phyloP scores from a whole-genome alignment of 2,113 vertebrate species.

The Mirounga angustirostris region DNA sequence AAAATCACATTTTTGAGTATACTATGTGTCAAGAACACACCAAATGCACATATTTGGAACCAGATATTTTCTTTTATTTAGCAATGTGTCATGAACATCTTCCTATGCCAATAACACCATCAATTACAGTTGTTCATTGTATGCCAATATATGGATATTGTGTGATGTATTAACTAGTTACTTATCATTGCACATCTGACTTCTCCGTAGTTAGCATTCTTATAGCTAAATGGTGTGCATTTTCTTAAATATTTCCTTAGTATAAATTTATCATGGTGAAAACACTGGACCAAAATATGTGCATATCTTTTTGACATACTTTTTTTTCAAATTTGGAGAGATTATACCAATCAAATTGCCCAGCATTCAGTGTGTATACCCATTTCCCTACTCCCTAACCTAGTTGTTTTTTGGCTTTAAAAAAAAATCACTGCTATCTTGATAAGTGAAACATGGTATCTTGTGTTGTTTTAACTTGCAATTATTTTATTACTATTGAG shows the following conservation, averaged over 20 bases:
- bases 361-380: background rate
- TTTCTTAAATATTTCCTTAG: background rate
- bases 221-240: background rate
- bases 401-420: background rate
- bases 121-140: background rate
- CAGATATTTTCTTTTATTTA: background rate
- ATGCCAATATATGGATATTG: background rate
- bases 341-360: background rate
- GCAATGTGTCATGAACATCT: background rate
- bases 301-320: background rate
- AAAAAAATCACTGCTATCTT: background rate
- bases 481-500: background rate
- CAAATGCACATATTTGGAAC: background rate
- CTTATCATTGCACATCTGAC: background rate
- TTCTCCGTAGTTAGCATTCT: background rate
- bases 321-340: background rate
- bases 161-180: background rate
- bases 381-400: background rate
- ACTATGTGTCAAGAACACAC: background rate
- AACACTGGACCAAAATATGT: background rate
- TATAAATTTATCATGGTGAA: background rate
- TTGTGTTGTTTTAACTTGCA: background rate
- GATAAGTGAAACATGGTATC: background rate
- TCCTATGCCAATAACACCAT: background rate
- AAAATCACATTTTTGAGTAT: background rate